Evolutionary conservation across 1,140 invertebrate genomes (phyloP).

Genomic region (Rhopalosiphum padi): DNA sequence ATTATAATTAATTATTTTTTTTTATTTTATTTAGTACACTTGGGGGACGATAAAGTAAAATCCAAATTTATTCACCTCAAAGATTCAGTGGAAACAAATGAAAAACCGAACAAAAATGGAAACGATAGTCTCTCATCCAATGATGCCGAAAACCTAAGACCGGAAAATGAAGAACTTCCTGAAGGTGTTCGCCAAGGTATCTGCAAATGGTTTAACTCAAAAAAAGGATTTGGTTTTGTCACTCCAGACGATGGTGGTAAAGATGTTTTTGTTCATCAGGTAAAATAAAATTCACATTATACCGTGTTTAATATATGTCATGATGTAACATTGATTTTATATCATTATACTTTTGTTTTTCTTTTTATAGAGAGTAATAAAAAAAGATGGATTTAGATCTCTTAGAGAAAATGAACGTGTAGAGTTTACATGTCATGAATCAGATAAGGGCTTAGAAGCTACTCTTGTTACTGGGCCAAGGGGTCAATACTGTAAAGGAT

Average conservation of each 20-base stretch:
- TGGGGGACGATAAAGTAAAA: background rate
- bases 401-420: conserved; percentile 86
- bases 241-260: conserved; percentile 85
- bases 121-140: conserved; percentile 53
- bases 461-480: conserved; percentile 80
- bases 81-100: background rate
- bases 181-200: conserved; percentile 70
- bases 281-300: conserved; percentile 63
- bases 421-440: conserved; percentile 83
- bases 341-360: background rate
- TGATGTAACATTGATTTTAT: background rate
- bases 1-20: conserved; percentile 14
- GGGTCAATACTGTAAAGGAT: conserved; percentile 78
- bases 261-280: conserved; percentile 92
- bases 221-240: conserved; percentile 91
- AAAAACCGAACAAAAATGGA: conserved; percentile 42
- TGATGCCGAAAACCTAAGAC: conserved; percentile 58
- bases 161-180: conserved; percentile 59
- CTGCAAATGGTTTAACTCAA: conserved; percentile 94
- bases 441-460: conserved; percentile 84
- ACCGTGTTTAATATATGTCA: background rate
- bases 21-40: conserved; percentile 26
- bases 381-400: conserved; percentile 86
- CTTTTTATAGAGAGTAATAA: conserved; percentile 79
- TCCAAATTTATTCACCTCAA: background rate